Percentiles rank a stretch among this genome's conserved stretches.
phyloP scores from a whole-genome alignment of 1,140 invertebrate genomes.

The Drosophila malerkotliana region DNA sequence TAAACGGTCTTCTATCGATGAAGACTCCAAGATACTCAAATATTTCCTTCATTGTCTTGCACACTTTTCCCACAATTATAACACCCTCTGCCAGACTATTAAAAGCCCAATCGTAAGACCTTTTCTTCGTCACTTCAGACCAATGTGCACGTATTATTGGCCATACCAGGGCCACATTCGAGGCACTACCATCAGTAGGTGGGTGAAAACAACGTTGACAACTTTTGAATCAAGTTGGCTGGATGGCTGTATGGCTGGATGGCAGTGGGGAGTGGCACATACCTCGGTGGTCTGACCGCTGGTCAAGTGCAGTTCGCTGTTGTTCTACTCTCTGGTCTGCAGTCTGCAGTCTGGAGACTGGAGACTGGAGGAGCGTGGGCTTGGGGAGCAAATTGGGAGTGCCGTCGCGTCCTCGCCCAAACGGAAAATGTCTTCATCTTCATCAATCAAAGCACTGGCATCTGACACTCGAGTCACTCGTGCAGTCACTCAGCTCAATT shows the following conservation, averaged over 20 bases:
- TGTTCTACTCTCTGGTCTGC: conserved; percentile 10
- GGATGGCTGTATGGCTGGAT: background rate
- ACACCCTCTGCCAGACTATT: no score
- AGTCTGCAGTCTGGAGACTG: no score
- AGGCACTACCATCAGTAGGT: conserved; percentile 12
- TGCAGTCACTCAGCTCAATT: conserved; percentile 72
- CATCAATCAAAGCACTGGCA: conserved; percentile 73
- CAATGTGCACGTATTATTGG: conserved; percentile 16
- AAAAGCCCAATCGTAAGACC: no score
- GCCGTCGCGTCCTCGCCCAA: conserved; percentile 36
- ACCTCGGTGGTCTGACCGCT: conserved; percentile 29
- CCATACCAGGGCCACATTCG: conserved; percentile 4
- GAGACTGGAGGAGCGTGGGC: conserved; percentile 21
- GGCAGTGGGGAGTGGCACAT: conserved; percentile 13
- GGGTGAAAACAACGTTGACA: conserved; percentile 31
- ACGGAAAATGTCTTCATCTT: conserved; percentile 81
- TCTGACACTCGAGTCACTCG: conserved; percentile 75
- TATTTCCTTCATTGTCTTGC: no score
- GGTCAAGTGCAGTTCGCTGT: conserved; percentile 56
- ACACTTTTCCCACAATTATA: no score
- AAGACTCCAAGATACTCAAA: no score
- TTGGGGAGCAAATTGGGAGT: conserved; percentile 50
- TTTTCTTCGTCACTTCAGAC: background rate
- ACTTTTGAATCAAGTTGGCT: background rate
- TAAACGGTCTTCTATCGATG: no score